Base-by-base conservation (phyloP, 1,140 invertebrate genomes). In the Drosophila tropicalis region DNA sequence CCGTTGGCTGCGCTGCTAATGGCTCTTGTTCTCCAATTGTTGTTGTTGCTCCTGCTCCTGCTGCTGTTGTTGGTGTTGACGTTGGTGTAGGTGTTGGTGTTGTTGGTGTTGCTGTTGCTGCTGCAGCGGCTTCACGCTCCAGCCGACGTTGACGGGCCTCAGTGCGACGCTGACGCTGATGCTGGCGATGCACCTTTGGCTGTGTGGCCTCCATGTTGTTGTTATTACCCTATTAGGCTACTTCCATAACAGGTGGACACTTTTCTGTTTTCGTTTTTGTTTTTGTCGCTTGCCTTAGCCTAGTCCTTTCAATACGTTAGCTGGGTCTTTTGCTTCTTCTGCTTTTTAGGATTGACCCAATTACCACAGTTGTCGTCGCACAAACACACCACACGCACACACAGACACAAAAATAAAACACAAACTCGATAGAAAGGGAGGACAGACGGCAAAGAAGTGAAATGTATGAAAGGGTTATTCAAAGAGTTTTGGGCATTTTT, bases 121-220 rank as follows among this genome's bases (percentile, higher is more conserved):
- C 76, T 1, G 84, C 80, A 9, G 81, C 84, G 44, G 84, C 85
- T 54, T 90, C 84, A 13, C 85, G 70, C 17, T 89, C 81, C 66
- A 85, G 29, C 3, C 85, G 85, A 64, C 86, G 70, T 56, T 90
- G 86, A 15, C 86, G 83, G 22, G 86, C 81, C 69, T 90, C 90
- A 7, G 87, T 91, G 54, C 91, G 90, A 4, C 83, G 79, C 64
- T 87, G 83, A 36, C 91, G 85, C 62, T 91, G 89, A 56, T 90
- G 90, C 75, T 91, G 90, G 36, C 85, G 89, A 90, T 91, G 91
- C 68, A 91, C 91, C 75, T 91, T 91, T 61, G 89, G 89, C 65
- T 82, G 79, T 9, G 54, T 76, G 64, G 76, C 63, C 71, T 91
- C 90, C 90, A 91, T 91, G 19, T 67, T 15, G 12, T 39, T 39